Evolutionary conservation across 2,888 invertebrate genomes (phyloP).

Genomic region (Oegoconia quadripuncta): DNA sequence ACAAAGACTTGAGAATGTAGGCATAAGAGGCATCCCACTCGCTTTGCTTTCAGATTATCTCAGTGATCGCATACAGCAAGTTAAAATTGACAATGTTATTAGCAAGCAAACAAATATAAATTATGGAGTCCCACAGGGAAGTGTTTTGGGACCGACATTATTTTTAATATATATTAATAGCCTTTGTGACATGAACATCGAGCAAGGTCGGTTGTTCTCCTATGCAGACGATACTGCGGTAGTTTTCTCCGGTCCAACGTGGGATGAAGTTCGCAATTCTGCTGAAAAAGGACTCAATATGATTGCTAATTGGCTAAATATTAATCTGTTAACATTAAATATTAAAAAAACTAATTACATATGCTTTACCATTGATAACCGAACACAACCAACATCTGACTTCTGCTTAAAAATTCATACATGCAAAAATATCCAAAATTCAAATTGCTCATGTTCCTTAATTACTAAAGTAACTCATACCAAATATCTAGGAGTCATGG

Average conservation of each 20-base stretch:
- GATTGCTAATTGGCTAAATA: slow-evolving; percentile 5
- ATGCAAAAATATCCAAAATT: no score
- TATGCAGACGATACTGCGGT: slow-evolving; percentile 6
- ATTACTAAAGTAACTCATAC: no score
- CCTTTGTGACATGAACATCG: neutral
- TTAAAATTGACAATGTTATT: no score
- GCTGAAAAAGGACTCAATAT: slow-evolving; percentile 5
- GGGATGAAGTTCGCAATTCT: neutral
- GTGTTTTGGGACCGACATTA: slow-evolving; percentile 3
- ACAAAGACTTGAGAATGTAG: no score
- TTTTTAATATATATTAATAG: slow-evolving; percentile 3
- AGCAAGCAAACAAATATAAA: no score
- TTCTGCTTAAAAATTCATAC: no score
- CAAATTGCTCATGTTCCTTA: no score
- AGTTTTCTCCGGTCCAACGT: slow-evolving; percentile 1
- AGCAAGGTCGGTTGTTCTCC: neutral
- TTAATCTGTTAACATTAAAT: slow-evolving; percentile 8
- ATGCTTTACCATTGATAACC: slow-evolving; percentile 55
- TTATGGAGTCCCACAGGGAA: slow-evolving; percentile 4
- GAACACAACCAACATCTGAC: no score
- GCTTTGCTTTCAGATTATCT: no score
- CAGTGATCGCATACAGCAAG: no score
- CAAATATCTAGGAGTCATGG: no score
- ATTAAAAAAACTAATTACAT: slow-evolving; percentile 1
- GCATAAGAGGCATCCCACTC: no score